Base-by-base conservation (phyloP, 2,888 invertebrate species). In the Malthinus flaveolus region DNA sequence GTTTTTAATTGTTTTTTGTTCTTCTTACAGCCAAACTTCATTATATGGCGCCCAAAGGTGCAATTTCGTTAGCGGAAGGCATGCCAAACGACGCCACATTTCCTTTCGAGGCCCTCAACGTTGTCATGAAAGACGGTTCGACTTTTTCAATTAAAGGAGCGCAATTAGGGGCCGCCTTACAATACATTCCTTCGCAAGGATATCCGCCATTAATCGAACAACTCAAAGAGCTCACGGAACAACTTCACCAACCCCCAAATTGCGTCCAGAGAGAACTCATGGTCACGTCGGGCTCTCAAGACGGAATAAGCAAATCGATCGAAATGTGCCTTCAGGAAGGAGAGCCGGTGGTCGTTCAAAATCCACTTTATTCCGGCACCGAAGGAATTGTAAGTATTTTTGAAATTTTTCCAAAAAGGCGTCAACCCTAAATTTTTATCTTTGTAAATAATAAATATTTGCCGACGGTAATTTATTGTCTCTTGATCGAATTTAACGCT, bases 131-230 rank as follows among this genome's bases (percentile, higher is more conserved):
- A 64, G 82, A 82, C 57, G 87, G 86, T 0, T 77, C 79, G 0
- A 72, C 73, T 1, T 73, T 88, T 50, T 75, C 79, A 0, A 71
- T 90, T 10, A 79, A 84, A 42, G 87, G 85, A 0, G 76, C 79
- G 39, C 83, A 85, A 48, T 77, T 92, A 64, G 83, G 83, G 0
- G 80, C 83, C 0, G 89, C 88, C 0, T 78, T 91, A 52, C 91
- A 92, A 73, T 92, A 92, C 71, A 83, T 88, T 60, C 88, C 91
- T 0, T 86, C 89, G 1, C 85, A 86, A 69, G 91, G 91, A 0
- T 83, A 85, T 42, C 81, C 83, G 0, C 81, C 84, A 0, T 77
- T 90, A 0, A 66, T 87, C 0, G 74, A 82, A 51, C 83, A 83
- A 65, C 77, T 91, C 7, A 84, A 85, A 61, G 81, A 83, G 39